Base-by-base conservation (phyloP, 2,888 invertebrate species). In the Glaucopsyche alexis region DNA sequence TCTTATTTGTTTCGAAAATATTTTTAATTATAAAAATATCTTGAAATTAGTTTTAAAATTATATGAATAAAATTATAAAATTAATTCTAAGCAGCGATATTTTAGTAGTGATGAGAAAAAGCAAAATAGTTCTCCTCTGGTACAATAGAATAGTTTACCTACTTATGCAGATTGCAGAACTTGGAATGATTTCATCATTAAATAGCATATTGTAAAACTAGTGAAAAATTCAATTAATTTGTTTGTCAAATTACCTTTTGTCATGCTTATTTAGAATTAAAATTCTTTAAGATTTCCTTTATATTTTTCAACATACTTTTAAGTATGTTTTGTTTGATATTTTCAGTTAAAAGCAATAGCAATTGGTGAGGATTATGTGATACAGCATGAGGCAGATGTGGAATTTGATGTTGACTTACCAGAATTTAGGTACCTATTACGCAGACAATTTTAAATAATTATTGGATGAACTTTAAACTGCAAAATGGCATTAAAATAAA, bases 381-480 rank as follows among this genome's bases (percentile, higher is more conserved):
- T 97, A 16, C 88, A 97, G 11, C 95, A 96, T 81, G 96, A 97
- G 82, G 96, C 96, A 14, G 94, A 95, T 76, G 98, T 99, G 0
- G 96, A 97, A 79, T 99, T 98, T 91, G 98, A 99, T 88, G 95
- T 94, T 77, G 98, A 98, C 84, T 92, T 99, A 38, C 98, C 98
- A n/a, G 98, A 99, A 88, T 99, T 97, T 88, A 95, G 96, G 97
- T 97, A 87, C 78, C 1, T 60, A 74, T 52, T 52, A 16, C 8
- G 9, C 2, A 16, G 16, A 16, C 7, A 69, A 47, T 29, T 70
- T 14, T 49, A 65, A 50, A 52, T 29, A 50, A 29, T 29, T 29
- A 29, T 29, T 29, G 29, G 29, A 29, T 29, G 29, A 29, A 29
- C 29, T 29, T 29, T 29, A 3, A 29, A 29, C 29, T 29, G 29